Evolutionary conservation across 1,140 invertebrate species (phyloP), one percentile per base, ranked within the genome.

Genomic region (Drosophila burlai): DNA sequence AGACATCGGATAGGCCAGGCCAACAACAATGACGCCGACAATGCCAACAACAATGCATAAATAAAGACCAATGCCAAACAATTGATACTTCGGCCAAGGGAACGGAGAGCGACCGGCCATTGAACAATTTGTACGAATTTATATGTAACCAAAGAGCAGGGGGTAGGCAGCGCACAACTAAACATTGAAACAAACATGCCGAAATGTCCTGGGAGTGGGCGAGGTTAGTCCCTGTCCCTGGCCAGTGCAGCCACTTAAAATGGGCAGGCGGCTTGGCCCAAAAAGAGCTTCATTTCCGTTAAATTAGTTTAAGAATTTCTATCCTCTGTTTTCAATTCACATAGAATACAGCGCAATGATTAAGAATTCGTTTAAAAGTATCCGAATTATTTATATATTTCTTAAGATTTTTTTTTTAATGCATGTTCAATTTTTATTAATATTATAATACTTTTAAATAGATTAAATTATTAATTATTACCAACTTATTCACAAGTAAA

Each of bases 11-110:
- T 73, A 52, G 69, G 68, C 69, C 69, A 73, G 40, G 24, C 47
- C 67, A 77, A 50, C 58, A 68, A 68, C 64, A 76, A 49, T 49
- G 49, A 8, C 62, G 71, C 38, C 75, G 72, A 72, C 61, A 62
- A 65, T 15, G 52, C 69, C 65, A 80, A 73, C 45, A 81, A 66
- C 69, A 65, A 72, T 62, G 76, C 76, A 87, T 87, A 87, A 87
- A 87, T 87, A 89, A 87, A 78, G 76, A 62, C 75, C 76, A 68
- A 86, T 87, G 83, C 76, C 80, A 65, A 87, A 83, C 84, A 89
- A 87, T 87, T 87, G 80, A 87, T 87, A 87, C 83, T 87, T 80
- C 43, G 66, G 55, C 50, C 54, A 58, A 68, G 57, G 58, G 75
- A 78, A 79, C 72, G 71, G 49, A 78, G 49, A 54, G 69, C 55